phyloP scores from a whole-genome alignment of 1,140 invertebrate genomes.

The Apis dorsata region DNA sequence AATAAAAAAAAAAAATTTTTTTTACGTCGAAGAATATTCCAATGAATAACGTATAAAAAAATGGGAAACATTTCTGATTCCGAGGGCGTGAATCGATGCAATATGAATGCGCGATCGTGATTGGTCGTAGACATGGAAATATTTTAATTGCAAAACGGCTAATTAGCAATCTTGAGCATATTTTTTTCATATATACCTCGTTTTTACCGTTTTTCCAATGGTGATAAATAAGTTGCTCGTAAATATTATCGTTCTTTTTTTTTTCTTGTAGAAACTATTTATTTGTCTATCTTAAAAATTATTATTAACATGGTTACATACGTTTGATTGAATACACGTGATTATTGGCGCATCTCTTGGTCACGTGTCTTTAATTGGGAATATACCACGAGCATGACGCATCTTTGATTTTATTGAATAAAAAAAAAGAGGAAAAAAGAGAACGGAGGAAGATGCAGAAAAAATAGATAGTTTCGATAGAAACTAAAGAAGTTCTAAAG shows the following conservation, averaged over 20 bases:
- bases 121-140: neutral
- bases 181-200: neutral
- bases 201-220: neutral
- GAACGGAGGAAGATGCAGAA: no score
- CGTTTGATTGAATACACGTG: neutral
- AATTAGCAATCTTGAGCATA: neutral
- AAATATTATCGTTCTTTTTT: neutral
- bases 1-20: no score
- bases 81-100: slow-evolving; percentile 9
- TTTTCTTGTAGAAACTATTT: no score
- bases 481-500: neutral
- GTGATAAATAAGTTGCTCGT: no score
- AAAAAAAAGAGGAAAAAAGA: neutral
- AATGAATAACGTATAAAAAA: neutral
- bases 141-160: slow-evolving; percentile 14
- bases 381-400: slow-evolving; percentile 1
- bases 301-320: neutral
- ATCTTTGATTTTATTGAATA: neutral
- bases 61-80: neutral
- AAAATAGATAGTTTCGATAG: neutral
- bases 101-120: neutral
- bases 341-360: no score
- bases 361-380: slow-evolving; percentile 6
- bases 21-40: neutral
- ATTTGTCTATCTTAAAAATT: neutral